Evolutionary conservation across 2,797 vertebrate species (phyloP).

Genomic region (Dendrocincla fuliginosa): DNA sequence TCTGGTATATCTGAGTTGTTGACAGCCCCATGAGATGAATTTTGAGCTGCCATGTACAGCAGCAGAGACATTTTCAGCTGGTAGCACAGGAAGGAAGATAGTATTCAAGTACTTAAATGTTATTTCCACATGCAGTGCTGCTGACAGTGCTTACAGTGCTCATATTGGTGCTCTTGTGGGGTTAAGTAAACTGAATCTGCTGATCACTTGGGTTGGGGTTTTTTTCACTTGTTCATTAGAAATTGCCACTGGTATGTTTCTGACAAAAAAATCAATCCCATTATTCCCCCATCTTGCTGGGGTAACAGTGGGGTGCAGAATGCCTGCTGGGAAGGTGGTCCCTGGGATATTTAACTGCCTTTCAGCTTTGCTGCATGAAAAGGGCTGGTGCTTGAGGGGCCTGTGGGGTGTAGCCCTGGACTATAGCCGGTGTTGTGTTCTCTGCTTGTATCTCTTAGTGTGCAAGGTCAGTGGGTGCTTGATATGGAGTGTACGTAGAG

Average conservation of each 20-base stretch:
- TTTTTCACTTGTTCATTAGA: neutral
- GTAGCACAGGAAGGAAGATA: neutral
- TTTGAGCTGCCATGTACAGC: neutral
- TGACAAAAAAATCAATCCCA: neutral
- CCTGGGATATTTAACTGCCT: neutral
- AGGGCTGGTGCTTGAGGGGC: neutral
- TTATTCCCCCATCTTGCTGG: neutral
- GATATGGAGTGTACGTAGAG: neutral
- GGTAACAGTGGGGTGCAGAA: neutral
- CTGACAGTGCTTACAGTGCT: neutral
- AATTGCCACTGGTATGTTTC: neutral
- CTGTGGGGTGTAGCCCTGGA: neutral
- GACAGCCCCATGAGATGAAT: neutral
- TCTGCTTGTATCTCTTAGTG: neutral
- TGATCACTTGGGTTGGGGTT: accelerated
- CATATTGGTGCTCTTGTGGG: accelerated
- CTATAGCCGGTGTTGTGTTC: neutral
- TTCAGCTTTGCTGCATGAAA: neutral
- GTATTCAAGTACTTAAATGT: neutral
- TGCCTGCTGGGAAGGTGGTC: neutral
- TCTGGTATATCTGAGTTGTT: neutral
- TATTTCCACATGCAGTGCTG: neutral
- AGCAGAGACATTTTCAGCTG: neutral
- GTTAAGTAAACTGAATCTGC: neutral
- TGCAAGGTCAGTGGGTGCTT: neutral